Percentiles rank a stretch among this genome's conserved stretches.
These are phyloP conservation scores for Lithophane semibrunnea DNA, from an alignment of 2,888 invertebrate species.

Conservation along the genomic window DNA sequence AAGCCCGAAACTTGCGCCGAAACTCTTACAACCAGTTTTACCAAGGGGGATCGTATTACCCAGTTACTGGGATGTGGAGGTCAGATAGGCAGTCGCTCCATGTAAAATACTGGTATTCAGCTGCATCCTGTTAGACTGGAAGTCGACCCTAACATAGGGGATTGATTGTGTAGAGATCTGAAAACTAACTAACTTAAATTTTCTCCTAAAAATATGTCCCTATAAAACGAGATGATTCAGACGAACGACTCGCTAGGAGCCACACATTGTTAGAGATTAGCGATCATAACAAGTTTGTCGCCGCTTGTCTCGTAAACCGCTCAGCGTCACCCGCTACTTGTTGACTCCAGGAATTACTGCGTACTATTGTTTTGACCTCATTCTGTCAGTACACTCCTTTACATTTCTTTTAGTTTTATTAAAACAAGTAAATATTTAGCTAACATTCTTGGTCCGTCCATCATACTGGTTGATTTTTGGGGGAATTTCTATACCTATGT, in stretches of 20 bases:
- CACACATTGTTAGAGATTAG: conserved; percentile 50
- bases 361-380: conserved; percentile 21
- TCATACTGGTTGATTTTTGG: not conserved
- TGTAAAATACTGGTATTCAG: too few relatives aligned
- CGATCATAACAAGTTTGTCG: conserved; percentile 50
- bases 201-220: conserved; percentile 29
- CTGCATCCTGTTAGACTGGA: too few relatives aligned
- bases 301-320: conserved; percentile 44
- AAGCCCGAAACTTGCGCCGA: too few relatives aligned
- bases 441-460: not conserved
- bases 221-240: conserved; percentile 30
- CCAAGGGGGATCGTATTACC: too few relatives aligned
- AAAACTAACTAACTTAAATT: conserved; percentile 12
- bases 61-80: too few relatives aligned
- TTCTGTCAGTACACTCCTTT: not conserved
- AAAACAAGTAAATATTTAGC: not conserved
- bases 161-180: too few relatives aligned
- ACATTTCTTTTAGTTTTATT: not conserved
- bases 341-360: conserved; percentile 36
- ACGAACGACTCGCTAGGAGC: conserved; percentile 26
- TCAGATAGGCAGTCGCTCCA: too few relatives aligned
- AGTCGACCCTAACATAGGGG: too few relatives aligned
- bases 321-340: conserved; percentile 40
- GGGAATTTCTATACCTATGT: not conserved
- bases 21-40: too few relatives aligned